A percentile compares a stretch with the other conserved stretches of the same genome.
Evolutionary conservation across 2,797 vertebrate species (phyloP).

Genomic region (Myoxocephalus aenaeus): DNA sequence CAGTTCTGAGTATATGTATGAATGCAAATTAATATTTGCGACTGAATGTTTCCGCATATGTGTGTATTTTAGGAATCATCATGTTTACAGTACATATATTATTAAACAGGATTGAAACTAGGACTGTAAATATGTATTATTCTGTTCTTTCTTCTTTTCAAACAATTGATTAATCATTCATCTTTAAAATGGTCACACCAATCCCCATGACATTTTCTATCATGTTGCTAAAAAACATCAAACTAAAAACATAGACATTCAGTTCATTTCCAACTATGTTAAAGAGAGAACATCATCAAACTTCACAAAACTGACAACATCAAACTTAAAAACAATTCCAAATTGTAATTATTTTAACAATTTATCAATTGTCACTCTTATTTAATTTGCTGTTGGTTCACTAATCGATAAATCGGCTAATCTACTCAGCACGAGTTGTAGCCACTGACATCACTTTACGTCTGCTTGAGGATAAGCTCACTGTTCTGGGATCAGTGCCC

Average conservation of each 20-base stretch:
- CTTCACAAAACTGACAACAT: not conserved
- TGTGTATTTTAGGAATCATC: not conserved
- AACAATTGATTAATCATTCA: not conserved
- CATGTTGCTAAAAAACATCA: not conserved
- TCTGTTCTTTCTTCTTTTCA: not conserved
- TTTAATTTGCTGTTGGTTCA: not conserved
- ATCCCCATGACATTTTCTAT: not conserved
- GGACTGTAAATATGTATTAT: not conserved
- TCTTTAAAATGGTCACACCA: not conserved
- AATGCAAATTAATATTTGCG: conserved; percentile 12
- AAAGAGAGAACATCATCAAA: not conserved
- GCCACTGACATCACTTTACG: not conserved
- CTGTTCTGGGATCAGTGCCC: conserved; percentile 21
- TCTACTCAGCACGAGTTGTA: not conserved
- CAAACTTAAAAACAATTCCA: not conserved
- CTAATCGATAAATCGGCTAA: not conserved
- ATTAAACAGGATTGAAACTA: not conserved
- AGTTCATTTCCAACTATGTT: not conserved
- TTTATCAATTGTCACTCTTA: not conserved
- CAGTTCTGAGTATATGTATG: not conserved
- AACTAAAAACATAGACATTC: not conserved
- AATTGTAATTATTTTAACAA: not conserved
- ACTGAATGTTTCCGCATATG: conserved; percentile 1
- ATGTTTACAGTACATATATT: not conserved
- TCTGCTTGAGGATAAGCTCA: not conserved